These are phyloP conservation scores for Pipistrellus kuhlii DNA, from an alignment of 2,797 vertebrate species.

Conservation along the genomic window DNA sequence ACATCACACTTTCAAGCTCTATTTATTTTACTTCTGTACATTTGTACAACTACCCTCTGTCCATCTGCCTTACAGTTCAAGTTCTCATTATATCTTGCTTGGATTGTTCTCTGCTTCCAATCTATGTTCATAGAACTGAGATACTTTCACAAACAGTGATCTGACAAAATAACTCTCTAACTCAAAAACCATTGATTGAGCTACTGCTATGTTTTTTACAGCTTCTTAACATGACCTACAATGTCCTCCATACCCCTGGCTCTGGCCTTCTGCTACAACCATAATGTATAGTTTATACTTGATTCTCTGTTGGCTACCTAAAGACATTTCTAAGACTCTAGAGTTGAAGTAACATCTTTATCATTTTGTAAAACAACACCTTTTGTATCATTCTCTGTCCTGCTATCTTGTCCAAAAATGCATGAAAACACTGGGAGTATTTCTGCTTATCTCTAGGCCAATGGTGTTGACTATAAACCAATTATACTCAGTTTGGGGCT, in stretches of 20 bases:
- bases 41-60: neutral
- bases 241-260: neutral
- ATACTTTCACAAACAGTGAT: slow-evolving; percentile 28
- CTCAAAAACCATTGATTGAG: neutral
- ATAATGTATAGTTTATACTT: neutral
- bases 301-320: neutral
- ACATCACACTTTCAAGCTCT: neutral
- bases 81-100: slow-evolving; percentile 17
- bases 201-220: neutral
- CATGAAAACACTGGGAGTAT: neutral
- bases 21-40: neutral
- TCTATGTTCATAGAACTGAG: neutral
- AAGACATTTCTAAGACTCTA: neutral
- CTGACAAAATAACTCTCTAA: neutral
- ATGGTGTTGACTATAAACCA: neutral
- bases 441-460: neutral
- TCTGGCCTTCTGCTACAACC: neutral
- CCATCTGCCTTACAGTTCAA: neutral
- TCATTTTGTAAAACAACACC: neutral
- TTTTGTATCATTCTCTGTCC: neutral
- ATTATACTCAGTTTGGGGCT: neutral
- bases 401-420: neutral
- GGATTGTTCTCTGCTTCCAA: slow-evolving; percentile 1
- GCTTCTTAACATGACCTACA: neutral
- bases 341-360: neutral